Conservation (phyloP, 2,113 vertebrate species). For the Garra rufa region DNA sequence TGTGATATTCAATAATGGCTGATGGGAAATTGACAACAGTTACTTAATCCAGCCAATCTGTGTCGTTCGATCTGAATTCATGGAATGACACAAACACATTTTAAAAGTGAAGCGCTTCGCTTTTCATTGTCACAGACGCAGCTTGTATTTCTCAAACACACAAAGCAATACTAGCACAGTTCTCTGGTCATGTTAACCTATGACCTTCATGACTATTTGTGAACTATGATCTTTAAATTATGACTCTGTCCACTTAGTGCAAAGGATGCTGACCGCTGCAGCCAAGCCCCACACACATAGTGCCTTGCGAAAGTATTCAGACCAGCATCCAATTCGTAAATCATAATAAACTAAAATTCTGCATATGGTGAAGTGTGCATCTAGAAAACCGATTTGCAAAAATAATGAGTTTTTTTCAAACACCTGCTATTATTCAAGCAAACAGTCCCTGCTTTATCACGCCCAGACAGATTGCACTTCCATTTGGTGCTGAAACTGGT, state of each 20-base stretch:
- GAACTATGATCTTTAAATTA: conserved; percentile 54
- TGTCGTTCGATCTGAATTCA: conserved; percentile 1
- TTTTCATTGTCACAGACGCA: conserved; percentile 47
- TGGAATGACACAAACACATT: not conserved
- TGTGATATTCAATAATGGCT: not conserved
- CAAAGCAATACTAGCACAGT: conserved; percentile 48
- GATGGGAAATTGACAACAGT: not conserved
- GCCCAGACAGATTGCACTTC: not conserved
- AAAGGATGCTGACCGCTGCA: conserved; percentile 54
- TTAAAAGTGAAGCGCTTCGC: conserved; percentile 26
- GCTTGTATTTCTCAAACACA: conserved; percentile 33
- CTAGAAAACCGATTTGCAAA: not conserved
- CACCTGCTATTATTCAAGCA: not conserved
- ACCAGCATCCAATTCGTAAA: not conserved
- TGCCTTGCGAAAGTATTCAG: conserved; percentile 50
- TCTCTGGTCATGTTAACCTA: conserved; percentile 41
- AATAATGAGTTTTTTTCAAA: not conserved
- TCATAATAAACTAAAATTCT: not conserved
- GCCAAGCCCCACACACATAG: conserved; percentile 61
- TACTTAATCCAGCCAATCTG: not conserved
- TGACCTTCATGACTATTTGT: conserved; percentile 46
- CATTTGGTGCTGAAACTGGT: not conserved
- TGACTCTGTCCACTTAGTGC: conserved; percentile 61
- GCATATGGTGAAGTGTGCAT: not conserved
- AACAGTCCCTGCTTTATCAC: not conserved